phyloP scores from a whole-genome alignment of 1,140 invertebrate genomes.

The Eumeta japonica region DNA sequence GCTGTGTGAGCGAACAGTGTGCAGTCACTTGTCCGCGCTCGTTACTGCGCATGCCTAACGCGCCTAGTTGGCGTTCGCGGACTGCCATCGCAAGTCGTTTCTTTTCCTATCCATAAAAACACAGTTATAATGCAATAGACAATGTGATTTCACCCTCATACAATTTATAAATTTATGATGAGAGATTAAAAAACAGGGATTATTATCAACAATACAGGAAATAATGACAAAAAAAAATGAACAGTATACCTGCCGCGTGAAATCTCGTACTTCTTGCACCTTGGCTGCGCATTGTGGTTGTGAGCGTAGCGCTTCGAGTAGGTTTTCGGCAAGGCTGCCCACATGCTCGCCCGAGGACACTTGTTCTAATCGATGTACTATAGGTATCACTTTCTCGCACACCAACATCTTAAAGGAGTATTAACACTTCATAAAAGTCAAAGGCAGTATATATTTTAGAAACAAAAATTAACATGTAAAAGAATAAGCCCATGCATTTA shows the following conservation, averaged over 20 bases:
- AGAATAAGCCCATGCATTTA: too few relatives aligned
- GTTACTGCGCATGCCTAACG: constrained; percentile 93
- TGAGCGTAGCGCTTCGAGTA: constrained; percentile 85
- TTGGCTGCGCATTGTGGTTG: constrained; percentile 77
- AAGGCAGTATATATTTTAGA: not conserved
- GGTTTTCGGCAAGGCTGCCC: constrained; percentile 93
- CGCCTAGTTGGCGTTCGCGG: constrained; percentile 91
- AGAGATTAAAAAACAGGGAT: too few relatives aligned
- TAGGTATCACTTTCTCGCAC: constrained; percentile 82
- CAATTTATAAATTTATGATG: too few relatives aligned
- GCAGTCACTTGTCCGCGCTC: constrained; percentile 92
- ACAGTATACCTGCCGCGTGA: constrained; percentile 69
- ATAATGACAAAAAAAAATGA: not conserved
- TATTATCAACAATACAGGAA: not conserved
- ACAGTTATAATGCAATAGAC: constrained; percentile 5
- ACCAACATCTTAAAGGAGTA: constrained; percentile 64
- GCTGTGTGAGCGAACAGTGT: constrained; percentile 84
- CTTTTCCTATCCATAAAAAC: constrained; percentile 87
- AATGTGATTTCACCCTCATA: not conserved
- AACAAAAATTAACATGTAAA: too few relatives aligned
- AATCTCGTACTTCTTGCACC: constrained; percentile 89
- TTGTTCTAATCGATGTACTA: constrained; percentile 94
- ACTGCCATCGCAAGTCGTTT: constrained; percentile 97
- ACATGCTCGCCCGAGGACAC: constrained; percentile 97
- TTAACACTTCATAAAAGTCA: too few relatives aligned